Percentiles rank a stretch among this genome's conserved stretches.
Evolutionary conservation across 1,140 invertebrate species (phyloP).

Genomic region (Lucilia cuprina): DNA sequence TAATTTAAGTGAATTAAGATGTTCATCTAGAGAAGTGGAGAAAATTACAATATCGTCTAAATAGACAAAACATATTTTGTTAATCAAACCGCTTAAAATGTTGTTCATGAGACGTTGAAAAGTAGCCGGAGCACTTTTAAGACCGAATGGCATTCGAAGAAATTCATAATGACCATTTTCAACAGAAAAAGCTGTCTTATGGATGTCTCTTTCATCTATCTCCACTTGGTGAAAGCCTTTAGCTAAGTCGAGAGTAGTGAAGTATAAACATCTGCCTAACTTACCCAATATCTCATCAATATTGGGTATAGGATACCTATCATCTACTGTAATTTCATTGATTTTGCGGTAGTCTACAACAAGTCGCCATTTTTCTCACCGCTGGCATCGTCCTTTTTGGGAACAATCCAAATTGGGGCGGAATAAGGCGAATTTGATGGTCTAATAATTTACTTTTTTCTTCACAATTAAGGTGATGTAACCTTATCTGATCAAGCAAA

Average conservation of each 20-base stretch:
- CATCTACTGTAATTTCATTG: background rate
- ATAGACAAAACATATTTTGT: background rate
- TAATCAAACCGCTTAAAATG: too few species aligned
- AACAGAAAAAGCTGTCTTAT: background rate
- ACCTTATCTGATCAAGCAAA: too few species aligned
- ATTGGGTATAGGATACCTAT: background rate
- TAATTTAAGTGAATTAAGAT: slow-evolving; percentile 16
- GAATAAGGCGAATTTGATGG: background rate
- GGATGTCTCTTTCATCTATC: background rate
- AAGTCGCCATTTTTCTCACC: background rate
- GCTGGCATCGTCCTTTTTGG: background rate
- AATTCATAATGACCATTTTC: background rate
- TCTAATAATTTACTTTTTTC: background rate
- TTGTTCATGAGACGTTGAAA: too few species aligned
- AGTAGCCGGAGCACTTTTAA: too few species aligned
- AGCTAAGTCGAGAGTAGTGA: background rate
- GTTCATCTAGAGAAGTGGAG: background rate
- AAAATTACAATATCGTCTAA: slow-evolving; percentile 37
- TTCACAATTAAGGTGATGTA: background rate
- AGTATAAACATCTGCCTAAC: background rate
- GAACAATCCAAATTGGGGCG: background rate
- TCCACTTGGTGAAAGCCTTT: background rate
- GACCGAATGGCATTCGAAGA: background rate
- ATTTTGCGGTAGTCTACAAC: too few species aligned
- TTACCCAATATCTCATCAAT: background rate